Evolutionary conservation across 92 coral and sea anemone species (phyloP), one percentile per base, ranked within the genome.

Genomic region (Parazoanthus darwini): DNA sequence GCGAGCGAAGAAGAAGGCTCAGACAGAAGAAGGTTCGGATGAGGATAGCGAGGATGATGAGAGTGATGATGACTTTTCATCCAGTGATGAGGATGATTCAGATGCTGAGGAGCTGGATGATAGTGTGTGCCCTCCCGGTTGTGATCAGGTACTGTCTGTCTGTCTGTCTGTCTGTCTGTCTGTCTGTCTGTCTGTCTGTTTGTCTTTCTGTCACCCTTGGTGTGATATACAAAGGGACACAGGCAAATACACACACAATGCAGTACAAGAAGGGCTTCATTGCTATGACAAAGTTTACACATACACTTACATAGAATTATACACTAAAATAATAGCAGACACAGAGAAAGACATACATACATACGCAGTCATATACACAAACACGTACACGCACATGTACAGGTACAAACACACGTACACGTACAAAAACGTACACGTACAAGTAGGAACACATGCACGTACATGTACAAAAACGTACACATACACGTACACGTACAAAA

Each of bases 31-130:
- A 65, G 99, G 96, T 25, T 97, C 99, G 25, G 99, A 97, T 85
- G 99, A 97, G 77, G 99, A 93, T 29, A 97, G 99, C 81, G 99
- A 96, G 29, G 99, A 97, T 42, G 98, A 95, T 36, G 98, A 97
- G 35, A 97, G 99, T 81, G 98, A 95, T 81, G 99, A 97, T 67
- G 99, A 97, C 68, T 79, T 97, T 77, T 95, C 99, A 16, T 95
- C 98, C 14, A 97, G 99, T 74, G 99, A 97, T 75, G 98, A 94
- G 65, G 98, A 94, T 89, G 98, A 94, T 85, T 96, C 98, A 39
- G 98, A 97, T 80, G 96, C 92, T 16, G 98, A 95, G 22, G 96
- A 94, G 26, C 92, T 97, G 75, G 99, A 97, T 92, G 99, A 97
- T 88, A 96, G 96, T 71, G 95, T 97, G 86, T 97, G 99, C 78